Evolutionary conservation across 2,888 invertebrate genomes (phyloP), one percentile per base, ranked within the genome.

Genomic region (Endomychus coccineus): DNA sequence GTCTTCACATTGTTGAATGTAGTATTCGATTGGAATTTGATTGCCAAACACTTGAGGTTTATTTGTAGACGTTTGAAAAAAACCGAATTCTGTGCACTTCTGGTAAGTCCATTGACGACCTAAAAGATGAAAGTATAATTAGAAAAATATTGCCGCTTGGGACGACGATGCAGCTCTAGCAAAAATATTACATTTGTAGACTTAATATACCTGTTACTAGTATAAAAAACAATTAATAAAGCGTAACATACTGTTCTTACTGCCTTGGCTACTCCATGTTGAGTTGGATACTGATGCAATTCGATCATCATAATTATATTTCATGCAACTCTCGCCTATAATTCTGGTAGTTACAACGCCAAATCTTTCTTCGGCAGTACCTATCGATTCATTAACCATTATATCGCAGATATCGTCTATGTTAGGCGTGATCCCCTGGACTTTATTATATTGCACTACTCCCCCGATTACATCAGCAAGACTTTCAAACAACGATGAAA

Each of bases 11-110:
- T 88, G 86, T 43, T 82, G 71, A 15, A 82, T 70, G 54, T 82
- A 92, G 63, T 84, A 92, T 38, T 82, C 75, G 0, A 83, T 62
- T 0, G 82, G 76, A 48, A 92, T 89, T 16, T 73, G 67, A 54
- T 82, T 70, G 0, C 90, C 86, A 59, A 94, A 94, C 25, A 63
- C 47, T 65, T 74, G 69, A 2, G 70, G 67, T 39, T 71, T 69
- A 3, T 71, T 74, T 0, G 80, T 77, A 0, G 92, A 89, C 0
- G 90, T 87, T 69, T 96, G 95, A 65, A 82, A 96, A 65, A 87
- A 96, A 15, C 94, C 95, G 61, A 95, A 96, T 63, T 96, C 96
- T 1, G 86, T 89, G 60, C 95, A 96, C 0, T 94, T 94, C 67
- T 95, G 95, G 62, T 91, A 95, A 40, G 76, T 81, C 95, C 95